Percentiles rank a stretch among this genome's conserved stretches.
These are phyloP conservation scores for Phaethon lepturus DNA, from an alignment of 2,113 vertebrate species.

Conservation along the genomic window DNA sequence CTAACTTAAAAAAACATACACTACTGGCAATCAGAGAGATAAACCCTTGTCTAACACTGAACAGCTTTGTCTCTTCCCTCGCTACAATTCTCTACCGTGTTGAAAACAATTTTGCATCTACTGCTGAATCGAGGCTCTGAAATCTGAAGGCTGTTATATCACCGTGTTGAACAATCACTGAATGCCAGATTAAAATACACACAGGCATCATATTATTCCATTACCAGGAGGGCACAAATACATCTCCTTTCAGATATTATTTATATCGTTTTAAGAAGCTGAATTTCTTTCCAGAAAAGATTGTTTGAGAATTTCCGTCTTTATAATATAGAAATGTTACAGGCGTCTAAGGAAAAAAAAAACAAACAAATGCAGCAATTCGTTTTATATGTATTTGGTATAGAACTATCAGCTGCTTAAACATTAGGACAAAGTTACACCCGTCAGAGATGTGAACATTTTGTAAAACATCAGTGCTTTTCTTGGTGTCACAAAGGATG, in stretches of 20 bases:
- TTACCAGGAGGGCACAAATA: background rate
- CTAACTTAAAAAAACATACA: conserved; percentile 2
- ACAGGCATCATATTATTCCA: background rate
- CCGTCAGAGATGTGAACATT: background rate
- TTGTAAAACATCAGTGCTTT: background rate
- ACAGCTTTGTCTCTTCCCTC: background rate
- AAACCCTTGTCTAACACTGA: conserved; percentile 9
- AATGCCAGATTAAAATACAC: background rate
- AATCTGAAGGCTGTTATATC: background rate
- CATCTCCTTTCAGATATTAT: background rate
- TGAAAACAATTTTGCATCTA: conserved; percentile 7
- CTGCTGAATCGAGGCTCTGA: background rate
- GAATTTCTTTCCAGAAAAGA: background rate
- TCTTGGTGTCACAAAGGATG: background rate
- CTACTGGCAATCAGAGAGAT: background rate
- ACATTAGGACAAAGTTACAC: background rate
- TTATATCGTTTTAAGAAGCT: background rate
- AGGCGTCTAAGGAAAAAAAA: background rate
- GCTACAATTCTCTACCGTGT: background rate
- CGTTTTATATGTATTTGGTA: background rate
- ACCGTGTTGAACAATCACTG: fast-evolving
- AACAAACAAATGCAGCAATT: background rate
- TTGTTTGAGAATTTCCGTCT: background rate
- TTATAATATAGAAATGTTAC: background rate
- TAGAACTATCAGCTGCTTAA: background rate